Base-by-base conservation (phyloP, 2,797 vertebrate genomes). In the Crax fasciolata region DNA sequence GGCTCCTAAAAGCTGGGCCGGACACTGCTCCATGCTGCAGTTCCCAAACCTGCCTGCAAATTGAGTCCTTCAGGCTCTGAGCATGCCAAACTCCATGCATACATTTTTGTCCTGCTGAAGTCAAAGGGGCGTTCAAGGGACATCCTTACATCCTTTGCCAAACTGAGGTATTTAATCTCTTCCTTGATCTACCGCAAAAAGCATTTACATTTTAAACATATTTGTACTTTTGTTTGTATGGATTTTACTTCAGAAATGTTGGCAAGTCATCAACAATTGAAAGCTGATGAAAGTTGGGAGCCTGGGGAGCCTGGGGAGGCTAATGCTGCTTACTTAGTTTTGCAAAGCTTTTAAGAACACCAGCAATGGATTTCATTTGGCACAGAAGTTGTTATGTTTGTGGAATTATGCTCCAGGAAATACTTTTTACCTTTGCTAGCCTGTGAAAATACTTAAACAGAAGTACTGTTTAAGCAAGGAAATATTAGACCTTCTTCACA, bases 211-310 rank as follows among this genome's bases (percentile, higher is more conserved):
- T 96, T 97, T 41, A 84, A 96, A 94, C 59, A 59, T 81, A 91
- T 72, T 83, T 77, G 48, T 83, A 72, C 78, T 82, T 93, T 83
- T 94, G 75, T 93, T 93, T 96, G 81, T 70, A 79, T 2, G 43
- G n/a, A 70, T 92, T 94, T 94, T 78, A 84, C 62, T 94, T 97
- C 87, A 93, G 86, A 96, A 91, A 87, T 72, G 39, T 90, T 96
- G 92, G 84, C 86, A 92, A 81, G 72, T 89, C 75, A 72, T 96
- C 95, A 96, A 57, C 65, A 91, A 76, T 44, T 93, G 90, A 92
- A 77, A 58, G 46, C 78, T 79, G 77, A 77, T 76, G 59, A 79
- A 90, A 85, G 81, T n/a, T 5, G 0, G 71, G 44, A 96, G 58
- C 83, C 89, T 90, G 89, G 63, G 67, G 74, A 93, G 85, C 65